Percentiles rank a stretch among this genome's conserved stretches.
These are phyloP conservation scores for Hirundo rustica DNA, from an alignment of 2,797 vertebrate species.

Conservation along the genomic window DNA sequence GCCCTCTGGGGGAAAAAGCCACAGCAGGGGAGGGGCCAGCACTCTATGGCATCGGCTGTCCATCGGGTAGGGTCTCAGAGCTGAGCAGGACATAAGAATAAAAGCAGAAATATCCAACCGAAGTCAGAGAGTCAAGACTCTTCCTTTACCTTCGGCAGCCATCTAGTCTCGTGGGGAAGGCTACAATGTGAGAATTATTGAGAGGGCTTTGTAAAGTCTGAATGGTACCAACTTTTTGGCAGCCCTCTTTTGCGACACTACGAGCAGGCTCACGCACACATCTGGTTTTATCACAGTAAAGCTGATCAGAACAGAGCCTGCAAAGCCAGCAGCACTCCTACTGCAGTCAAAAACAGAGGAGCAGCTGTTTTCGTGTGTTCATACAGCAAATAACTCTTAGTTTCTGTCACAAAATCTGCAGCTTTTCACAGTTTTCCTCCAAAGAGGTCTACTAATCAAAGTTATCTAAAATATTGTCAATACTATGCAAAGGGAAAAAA, in stretches of 20 bases:
- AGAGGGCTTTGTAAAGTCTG: not conserved
- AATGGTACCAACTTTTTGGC: not conserved
- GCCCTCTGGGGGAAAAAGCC: no score
- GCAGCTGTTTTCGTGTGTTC: not conserved
- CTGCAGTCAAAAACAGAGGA: not conserved
- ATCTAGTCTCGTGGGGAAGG: no score
- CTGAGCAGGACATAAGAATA: no score
- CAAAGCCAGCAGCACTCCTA: not conserved
- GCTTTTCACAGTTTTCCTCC: not conserved
- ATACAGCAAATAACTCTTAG: not conserved
- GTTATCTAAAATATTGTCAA: not conserved
- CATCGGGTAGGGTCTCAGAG: no score
- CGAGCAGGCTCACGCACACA: fast-evolving
- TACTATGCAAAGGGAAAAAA: not conserved
- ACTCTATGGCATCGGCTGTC: no score
- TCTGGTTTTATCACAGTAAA: not conserved
- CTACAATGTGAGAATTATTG: not conserved
- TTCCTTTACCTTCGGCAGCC: no score
- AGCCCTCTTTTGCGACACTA: not conserved
- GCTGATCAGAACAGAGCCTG: not conserved
- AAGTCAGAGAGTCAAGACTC: no score
- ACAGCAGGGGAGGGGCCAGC: no score
- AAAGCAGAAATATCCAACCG: no score
- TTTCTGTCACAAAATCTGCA: not conserved
- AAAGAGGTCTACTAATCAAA: not conserved